phyloP scores from a whole-genome alignment of 2,113 vertebrate genomes.

The Geococcyx californianus region DNA sequence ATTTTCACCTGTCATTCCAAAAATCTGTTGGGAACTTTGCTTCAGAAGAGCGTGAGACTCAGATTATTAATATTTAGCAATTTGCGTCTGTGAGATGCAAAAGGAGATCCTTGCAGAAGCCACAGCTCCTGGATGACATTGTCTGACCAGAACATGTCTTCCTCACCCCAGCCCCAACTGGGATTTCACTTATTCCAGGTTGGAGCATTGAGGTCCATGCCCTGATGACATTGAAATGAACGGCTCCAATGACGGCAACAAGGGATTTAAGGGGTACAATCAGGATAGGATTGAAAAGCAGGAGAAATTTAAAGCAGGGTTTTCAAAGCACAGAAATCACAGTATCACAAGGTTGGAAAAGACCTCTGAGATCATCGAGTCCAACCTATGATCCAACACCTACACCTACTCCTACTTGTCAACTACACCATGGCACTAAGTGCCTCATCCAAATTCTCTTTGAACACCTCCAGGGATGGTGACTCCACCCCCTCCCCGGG shows the following conservation, averaged over 20 bases:
- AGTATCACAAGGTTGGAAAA: too few species aligned
- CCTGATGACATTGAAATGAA: not conserved
- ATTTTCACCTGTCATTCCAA: not conserved
- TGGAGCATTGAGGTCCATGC: rapidly evolving
- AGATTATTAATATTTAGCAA: not conserved
- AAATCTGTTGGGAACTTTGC: not conserved
- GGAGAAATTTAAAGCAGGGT: not conserved
- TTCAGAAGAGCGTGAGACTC: not conserved
- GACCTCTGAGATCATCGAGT: too few species aligned
- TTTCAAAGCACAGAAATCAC: conserved; percentile 19
- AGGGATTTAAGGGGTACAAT: not conserved
- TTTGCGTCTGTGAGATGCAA: not conserved
- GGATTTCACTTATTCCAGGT: not conserved
- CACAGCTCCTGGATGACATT: not conserved
- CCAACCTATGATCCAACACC: too few species aligned
- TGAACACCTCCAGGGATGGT: too few species aligned
- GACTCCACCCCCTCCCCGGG: too few species aligned
- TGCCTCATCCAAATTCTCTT: too few species aligned
- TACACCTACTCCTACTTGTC: too few species aligned
- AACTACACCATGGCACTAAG: too few species aligned
- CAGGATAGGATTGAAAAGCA: not conserved
- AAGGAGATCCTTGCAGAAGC: not conserved
- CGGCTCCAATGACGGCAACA: not conserved
- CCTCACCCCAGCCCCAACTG: not conserved
- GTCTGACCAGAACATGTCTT: not conserved